A percentile compares a stretch with the other conserved stretches of the same genome.
Conservation (phyloP, 2,797 vertebrate species). For the Scyliorhinus canicula region DNA sequence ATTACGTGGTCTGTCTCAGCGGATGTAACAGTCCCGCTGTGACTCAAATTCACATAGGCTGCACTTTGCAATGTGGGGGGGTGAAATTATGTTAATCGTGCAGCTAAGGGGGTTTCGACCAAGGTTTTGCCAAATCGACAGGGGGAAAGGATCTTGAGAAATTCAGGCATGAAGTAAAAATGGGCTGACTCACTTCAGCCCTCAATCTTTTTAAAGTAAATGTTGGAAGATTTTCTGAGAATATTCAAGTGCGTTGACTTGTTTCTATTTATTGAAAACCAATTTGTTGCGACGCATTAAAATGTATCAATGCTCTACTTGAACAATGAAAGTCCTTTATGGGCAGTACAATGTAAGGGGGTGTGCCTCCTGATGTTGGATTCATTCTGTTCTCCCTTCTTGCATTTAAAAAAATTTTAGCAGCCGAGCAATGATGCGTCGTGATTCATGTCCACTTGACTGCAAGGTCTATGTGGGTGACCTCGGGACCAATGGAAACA, state of each 20-base stretch:
- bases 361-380: not conserved
- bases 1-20: not conserved
- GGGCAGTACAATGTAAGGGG: not conserved
- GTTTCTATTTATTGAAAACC: not conserved
- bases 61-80: not conserved
- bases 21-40: not conserved
- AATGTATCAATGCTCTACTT: not conserved
- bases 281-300: not conserved
- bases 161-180: not conserved
- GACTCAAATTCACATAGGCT: not conserved
- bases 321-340: not conserved
- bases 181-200: not conserved
- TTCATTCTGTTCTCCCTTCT: not conserved
- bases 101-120: too few species aligned
- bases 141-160: too few species aligned
- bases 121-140: not conserved
- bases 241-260: not conserved
- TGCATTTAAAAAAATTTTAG: not conserved
- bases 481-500: conserved; percentile 95
- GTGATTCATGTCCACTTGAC: conserved; percentile 88
- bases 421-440: conserved; percentile 47
- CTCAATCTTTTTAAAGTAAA: not conserved
- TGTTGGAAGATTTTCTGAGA: not conserved
- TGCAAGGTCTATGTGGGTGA: conserved; percentile 98
- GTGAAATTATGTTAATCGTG: not conserved